These are phyloP conservation scores for Villa cingulata DNA, from an alignment of 2,888 invertebrate species.

Conservation along the genomic window DNA sequence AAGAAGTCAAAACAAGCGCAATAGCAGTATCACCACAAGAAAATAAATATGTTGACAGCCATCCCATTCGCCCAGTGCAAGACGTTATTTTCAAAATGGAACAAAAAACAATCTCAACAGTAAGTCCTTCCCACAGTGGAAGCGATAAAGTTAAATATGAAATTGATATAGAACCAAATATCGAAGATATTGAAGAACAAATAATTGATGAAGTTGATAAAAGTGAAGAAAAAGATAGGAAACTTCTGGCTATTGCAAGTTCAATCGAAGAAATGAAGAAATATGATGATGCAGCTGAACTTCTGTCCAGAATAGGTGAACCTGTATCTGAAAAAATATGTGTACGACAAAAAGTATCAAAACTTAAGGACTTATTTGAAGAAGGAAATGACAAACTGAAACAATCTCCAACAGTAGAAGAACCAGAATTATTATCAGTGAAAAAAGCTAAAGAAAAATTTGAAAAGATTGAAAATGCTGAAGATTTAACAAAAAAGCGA, in stretches of 20 bases:
- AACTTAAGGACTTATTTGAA: constrained; percentile 12
- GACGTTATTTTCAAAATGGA: constrained; percentile 28
- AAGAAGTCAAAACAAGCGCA: background rate
- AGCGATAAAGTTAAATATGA: no score
- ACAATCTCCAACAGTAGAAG: background rate
- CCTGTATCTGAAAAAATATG: constrained; percentile 15
- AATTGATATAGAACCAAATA: background rate
- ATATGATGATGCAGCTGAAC: background rate
- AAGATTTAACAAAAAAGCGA: background rate
- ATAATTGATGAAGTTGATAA: constrained; percentile 4
- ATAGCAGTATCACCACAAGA: background rate
- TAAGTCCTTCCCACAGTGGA: constrained; percentile 1
- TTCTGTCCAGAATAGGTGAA: constrained; percentile 11
- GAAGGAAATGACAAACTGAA: constrained; percentile 14
- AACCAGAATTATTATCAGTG: background rate
- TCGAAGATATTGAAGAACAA: constrained; percentile 11
- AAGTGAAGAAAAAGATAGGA: constrained; percentile 4
- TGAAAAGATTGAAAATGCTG: background rate
- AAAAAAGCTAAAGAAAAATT: background rate
- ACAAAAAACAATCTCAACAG: constrained; percentile 22
- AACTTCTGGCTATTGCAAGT: constrained; percentile 1
- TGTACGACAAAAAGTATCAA: constrained; percentile 10
- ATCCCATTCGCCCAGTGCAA: constrained; percentile 24
- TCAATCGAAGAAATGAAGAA: background rate
- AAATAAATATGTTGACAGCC: constrained; percentile 2